These are phyloP conservation scores for Lethrus apterus DNA, from an alignment of 1,140 invertebrate genomes.

Conservation along the genomic window DNA sequence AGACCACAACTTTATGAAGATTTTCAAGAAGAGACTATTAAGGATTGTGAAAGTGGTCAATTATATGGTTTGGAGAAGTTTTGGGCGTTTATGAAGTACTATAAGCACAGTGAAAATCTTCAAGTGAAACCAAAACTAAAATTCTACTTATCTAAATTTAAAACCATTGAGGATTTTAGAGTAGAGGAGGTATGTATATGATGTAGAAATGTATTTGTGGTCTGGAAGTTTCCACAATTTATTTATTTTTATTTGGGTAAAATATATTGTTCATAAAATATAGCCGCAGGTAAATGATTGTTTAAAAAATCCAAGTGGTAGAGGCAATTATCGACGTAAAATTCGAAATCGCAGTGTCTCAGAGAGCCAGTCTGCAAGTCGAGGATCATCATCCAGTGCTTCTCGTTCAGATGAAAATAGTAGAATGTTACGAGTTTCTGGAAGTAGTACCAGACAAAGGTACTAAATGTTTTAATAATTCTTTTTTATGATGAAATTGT, in stretches of 20 bases:
- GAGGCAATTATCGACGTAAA: constrained; percentile 38
- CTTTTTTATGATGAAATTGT: background rate
- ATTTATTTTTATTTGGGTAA: background rate
- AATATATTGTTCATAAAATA: constrained; percentile 16
- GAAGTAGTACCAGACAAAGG: constrained; percentile 2
- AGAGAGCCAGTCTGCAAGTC: constrained; percentile 45
- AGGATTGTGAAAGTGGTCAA: constrained; percentile 88
- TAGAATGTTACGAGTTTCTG: constrained; percentile 14
- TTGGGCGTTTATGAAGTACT: constrained; percentile 97
- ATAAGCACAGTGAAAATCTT: constrained; percentile 70
- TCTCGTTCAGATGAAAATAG: constrained; percentile 17
- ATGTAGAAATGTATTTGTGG: constrained; percentile 4
- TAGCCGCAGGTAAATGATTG: constrained; percentile 52
- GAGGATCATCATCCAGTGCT: background rate
- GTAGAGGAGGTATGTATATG: constrained; percentile 51
- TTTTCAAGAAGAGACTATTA: constrained; percentile 90
- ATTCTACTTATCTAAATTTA: constrained; percentile 79
- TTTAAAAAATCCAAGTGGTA: constrained; percentile 43
- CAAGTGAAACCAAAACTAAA: constrained; percentile 74
- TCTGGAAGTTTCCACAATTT: background rate
- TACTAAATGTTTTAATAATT: constrained; percentile 8
- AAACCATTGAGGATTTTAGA: constrained; percentile 91
- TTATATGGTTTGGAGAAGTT: constrained; percentile 98
- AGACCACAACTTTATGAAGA: constrained; percentile 87
- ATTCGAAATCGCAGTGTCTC: constrained; percentile 54